A percentile compares a stretch with the other conserved stretches of the same genome.
phyloP scores from a whole-genome alignment of 2,888 invertebrate species.

The Mayetiola destructor region DNA sequence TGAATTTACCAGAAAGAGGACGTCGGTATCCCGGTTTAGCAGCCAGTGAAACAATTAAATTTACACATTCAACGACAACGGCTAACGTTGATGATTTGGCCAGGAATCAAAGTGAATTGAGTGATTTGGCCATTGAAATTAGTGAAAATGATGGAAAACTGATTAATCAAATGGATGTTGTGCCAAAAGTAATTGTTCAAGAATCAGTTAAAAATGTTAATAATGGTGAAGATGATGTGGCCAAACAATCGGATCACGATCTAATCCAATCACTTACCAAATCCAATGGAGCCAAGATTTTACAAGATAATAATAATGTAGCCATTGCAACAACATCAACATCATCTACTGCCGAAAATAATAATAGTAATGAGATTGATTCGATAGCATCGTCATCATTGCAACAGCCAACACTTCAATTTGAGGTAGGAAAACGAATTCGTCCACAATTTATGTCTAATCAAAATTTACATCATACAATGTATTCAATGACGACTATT shows the following conservation, averaged over 20 bases:
- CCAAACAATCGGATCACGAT: constrained; percentile 14
- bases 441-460: constrained; percentile 22
- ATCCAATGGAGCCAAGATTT: constrained; percentile 14
- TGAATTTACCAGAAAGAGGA: not conserved
- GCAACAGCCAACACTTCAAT: constrained; percentile 22
- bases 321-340: not conserved
- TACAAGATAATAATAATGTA: not conserved
- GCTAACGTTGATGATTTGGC: not conserved
- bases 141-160: too few relatives aligned
- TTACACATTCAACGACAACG: not conserved
- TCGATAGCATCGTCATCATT: not conserved
- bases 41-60: constrained; percentile 7
- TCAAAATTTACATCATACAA: constrained; percentile 14
- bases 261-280: constrained; percentile 11
- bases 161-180: not conserved
- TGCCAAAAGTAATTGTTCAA: not conserved
- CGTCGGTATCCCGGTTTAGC: constrained; percentile 1
- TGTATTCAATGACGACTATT: not conserved
- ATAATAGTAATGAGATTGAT: not conserved
- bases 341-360: not conserved
- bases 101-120: not conserved
- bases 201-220: not conserved
- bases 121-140: too few relatives aligned
- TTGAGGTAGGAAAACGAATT: constrained; percentile 31
- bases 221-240: constrained; percentile 14